These are phyloP conservation scores for Rhadina sibilatrix DNA, from an alignment of 2,113 vertebrate genomes.

Conservation along the genomic window DNA sequence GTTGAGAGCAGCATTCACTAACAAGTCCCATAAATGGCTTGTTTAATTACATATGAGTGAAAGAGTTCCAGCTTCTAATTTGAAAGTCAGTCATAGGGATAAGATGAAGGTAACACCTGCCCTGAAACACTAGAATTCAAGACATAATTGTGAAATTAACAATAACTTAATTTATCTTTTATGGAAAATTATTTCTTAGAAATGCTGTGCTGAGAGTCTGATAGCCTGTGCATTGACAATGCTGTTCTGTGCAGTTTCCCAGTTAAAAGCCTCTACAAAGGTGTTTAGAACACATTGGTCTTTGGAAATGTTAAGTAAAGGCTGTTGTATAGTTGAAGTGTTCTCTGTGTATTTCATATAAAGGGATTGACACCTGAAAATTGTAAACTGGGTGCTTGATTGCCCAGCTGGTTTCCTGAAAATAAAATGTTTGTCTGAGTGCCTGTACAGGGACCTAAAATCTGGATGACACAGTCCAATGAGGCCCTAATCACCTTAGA, in stretches of 20 bases:
- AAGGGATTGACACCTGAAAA: neutral
- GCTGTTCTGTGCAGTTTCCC: neutral
- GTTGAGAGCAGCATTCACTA: neutral
- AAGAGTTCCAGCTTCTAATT: neutral
- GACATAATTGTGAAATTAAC: neutral
- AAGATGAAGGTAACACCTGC: neutral
- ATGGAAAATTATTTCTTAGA: neutral
- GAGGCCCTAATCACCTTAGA: neutral
- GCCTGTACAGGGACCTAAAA: neutral
- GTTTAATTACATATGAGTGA: neutral
- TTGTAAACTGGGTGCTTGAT: rapidly evolving
- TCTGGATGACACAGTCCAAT: neutral
- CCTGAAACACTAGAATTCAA: neutral
- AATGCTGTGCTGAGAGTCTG: neutral
- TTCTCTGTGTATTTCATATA: neutral
- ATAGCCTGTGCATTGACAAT: neutral
- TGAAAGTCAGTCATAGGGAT: neutral
- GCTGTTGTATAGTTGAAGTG: neutral
- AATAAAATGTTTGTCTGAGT: neutral
- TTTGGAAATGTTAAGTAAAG: neutral
- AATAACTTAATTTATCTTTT: neutral
- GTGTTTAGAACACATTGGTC: neutral
- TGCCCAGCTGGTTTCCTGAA: neutral
- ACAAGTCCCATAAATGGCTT: neutral
- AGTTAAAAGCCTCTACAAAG: neutral